Conservation (phyloP, 2,888 invertebrate species). For the Sminthurinus aureus region DNA sequence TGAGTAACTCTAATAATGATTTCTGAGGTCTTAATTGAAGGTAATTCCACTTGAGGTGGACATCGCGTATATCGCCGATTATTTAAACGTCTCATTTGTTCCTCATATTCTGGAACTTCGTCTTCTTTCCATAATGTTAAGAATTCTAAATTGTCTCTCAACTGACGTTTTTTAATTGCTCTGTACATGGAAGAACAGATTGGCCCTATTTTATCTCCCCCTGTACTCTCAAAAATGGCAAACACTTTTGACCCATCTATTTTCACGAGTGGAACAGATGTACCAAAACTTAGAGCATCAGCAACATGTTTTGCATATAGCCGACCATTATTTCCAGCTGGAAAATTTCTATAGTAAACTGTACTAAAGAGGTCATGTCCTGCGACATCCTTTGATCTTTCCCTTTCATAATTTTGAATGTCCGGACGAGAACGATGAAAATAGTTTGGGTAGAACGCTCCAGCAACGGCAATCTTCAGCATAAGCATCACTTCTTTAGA, state of each 20-base stretch:
- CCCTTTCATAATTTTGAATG: constrained; percentile 71
- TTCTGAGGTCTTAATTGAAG: constrained; percentile 69
- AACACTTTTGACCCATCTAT: constrained; percentile 56
- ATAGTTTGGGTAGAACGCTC: constrained; percentile 94
- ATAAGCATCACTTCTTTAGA: constrained; percentile 52
- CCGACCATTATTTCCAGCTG: constrained; percentile 71
- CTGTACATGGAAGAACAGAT: constrained; percentile 69
- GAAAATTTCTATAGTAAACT: constrained; percentile 70
- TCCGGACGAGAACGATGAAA: constrained; percentile 71
- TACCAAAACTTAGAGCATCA: constrained; percentile 42
- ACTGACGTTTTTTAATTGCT: constrained; percentile 73
- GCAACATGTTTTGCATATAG: constrained; percentile 62
- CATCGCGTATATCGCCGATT: constrained; percentile 61
- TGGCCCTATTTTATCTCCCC: constrained; percentile 55
- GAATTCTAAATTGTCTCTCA: constrained; percentile 68
- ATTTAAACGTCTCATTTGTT: constrained; percentile 60
- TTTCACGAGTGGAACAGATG: constrained; percentile 49
- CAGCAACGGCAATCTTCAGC: constrained; percentile 73
- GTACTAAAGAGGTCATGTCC: constrained; percentile 81
- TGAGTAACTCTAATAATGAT: constrained; percentile 69
- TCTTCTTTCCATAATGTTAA: constrained; percentile 65
- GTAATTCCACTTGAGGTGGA: constrained; percentile 66
- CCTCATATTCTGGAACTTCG: constrained; percentile 40
- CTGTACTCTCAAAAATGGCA: constrained; percentile 49
- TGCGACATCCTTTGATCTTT: constrained; percentile 72